These are phyloP conservation scores for Cherax destructor DNA, from an alignment of 1,140 invertebrate species.

Conservation along the genomic window DNA sequence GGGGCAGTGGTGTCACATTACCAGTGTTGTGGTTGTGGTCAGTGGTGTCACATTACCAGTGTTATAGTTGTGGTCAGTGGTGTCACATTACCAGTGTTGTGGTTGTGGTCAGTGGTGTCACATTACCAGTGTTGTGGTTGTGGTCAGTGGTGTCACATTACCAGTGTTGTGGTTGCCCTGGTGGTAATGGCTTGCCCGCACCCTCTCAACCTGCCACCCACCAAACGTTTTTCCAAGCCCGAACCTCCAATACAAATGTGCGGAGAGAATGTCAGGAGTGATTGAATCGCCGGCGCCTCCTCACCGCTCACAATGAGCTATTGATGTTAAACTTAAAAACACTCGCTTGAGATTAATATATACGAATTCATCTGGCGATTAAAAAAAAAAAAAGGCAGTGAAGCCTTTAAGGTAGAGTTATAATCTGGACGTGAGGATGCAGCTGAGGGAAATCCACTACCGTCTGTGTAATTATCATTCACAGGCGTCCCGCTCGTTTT, in stretches of 20 bases:
- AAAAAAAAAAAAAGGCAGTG: background rate
- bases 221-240: background rate
- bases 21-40: background rate
- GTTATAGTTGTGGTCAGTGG: background rate
- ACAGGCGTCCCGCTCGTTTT: background rate
- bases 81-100: conserved; percentile 3
- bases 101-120: background rate
- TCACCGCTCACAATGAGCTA: background rate
- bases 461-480: conserved; percentile 16
- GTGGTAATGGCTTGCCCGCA: background rate
- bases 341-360: background rate
- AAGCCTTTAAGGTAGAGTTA: background rate
- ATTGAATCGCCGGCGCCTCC: background rate
- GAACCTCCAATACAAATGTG: background rate
- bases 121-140: background rate
- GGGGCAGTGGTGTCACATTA: background rate
- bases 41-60: too few species aligned
- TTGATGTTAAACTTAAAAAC: background rate
- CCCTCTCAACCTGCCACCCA: background rate
- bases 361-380: background rate
- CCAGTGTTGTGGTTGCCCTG: background rate
- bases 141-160: background rate
- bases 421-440: background rate
- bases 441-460: background rate
- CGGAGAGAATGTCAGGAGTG: background rate